Conservation (phyloP, 2,797 vertebrate species). For the Muscicapa comitata region DNA sequence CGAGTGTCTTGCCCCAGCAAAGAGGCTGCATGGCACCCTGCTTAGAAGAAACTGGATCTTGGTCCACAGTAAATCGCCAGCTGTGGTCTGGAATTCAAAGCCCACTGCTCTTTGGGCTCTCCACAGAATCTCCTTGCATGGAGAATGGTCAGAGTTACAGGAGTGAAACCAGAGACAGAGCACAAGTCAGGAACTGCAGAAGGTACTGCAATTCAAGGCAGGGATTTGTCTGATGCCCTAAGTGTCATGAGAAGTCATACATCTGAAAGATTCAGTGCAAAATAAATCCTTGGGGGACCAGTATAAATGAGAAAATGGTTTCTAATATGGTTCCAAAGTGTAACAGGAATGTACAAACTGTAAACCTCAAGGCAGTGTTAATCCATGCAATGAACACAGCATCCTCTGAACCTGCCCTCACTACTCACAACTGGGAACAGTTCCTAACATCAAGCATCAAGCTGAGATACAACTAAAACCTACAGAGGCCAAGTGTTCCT, state of each 20-base stretch:
- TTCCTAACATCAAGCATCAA: neutral
- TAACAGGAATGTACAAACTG: slow-evolving; percentile 29
- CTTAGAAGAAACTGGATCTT: slow-evolving; percentile 46
- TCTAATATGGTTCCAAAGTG: neutral
- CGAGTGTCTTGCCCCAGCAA: neutral
- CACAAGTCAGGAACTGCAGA: neutral
- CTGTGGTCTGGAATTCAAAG: slow-evolving; percentile 39
- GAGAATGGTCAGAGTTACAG: neutral
- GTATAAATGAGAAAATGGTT: neutral
- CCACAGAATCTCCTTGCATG: neutral
- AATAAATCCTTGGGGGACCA: neutral
- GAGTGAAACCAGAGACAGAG: neutral
- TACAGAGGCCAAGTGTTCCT: neutral
- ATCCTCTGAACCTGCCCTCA: neutral
- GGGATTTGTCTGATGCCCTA: neutral
- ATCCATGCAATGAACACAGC: neutral
- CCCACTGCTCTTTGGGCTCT: neutral
- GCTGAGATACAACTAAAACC: neutral
- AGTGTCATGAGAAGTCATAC: neutral
- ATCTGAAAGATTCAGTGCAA: slow-evolving; percentile 1
- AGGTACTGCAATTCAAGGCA: neutral
- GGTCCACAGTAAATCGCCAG: neutral
- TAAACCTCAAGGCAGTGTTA: neutral
- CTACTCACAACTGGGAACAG: neutral
- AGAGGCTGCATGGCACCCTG: slow-evolving; percentile 7